Evolutionary conservation across 1,140 invertebrate species (phyloP).

Genomic region (Drosophila sp.): DNA sequence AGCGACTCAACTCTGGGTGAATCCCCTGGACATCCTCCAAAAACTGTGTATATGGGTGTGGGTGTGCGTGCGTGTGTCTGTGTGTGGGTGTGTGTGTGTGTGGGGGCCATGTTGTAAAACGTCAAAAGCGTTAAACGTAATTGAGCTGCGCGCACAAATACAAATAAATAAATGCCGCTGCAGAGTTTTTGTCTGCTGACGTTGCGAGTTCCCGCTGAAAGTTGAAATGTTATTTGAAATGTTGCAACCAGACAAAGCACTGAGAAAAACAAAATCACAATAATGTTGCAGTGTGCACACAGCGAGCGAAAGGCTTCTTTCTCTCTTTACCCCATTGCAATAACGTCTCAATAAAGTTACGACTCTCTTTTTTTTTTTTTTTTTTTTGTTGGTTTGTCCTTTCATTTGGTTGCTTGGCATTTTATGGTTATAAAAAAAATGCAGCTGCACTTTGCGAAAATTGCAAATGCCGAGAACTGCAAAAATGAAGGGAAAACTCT

Average conservation of each 20-base stretch:
- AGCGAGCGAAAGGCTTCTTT: neutral
- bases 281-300: neutral
- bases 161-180: constrained; percentile 77
- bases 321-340: neutral
- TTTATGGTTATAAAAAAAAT: neutral
- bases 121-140: constrained; percentile 82
- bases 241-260: constrained; percentile 64
- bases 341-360: neutral
- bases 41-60: constrained; percentile 15
- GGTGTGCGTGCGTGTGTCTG: constrained; percentile 33
- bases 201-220: constrained; percentile 66
- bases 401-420: neutral
- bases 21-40: constrained; percentile 6
- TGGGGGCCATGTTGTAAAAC: constrained; percentile 71
- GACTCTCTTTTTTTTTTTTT: neutral
- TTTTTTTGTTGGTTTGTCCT: neutral
- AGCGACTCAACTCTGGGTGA: constrained; percentile 50
- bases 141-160: constrained; percentile 80
- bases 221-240: constrained; percentile 82
- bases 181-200: constrained; percentile 58
- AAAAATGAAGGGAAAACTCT: too few species aligned
- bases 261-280: constrained; percentile 18
- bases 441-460: neutral
- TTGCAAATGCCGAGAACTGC: neutral
- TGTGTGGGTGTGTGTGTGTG: constrained; percentile 38